Conservation (phyloP, 2,888 invertebrate species). For the Lasioglossum marginatum region DNA sequence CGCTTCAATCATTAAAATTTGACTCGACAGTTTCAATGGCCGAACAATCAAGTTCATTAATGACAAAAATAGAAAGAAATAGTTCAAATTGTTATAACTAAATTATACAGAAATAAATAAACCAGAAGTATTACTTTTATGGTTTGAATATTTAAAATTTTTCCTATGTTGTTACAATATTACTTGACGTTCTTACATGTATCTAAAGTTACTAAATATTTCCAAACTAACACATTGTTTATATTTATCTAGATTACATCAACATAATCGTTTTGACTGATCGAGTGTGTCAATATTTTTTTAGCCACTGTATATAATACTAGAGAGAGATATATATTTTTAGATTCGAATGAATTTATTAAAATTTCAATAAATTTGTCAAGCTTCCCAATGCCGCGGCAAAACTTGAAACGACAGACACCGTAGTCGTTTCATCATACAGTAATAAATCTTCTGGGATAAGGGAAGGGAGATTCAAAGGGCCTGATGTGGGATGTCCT, state of each 20-base stretch:
- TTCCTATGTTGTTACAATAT: neutral
- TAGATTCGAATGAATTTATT: neutral
- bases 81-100: neutral
- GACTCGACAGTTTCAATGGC: neutral
- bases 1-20: neutral
- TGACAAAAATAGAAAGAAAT: neutral
- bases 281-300: neutral
- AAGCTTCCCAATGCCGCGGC: neutral
- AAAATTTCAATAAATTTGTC: neutral
- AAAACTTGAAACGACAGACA: neutral
- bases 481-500: conserved; percentile 18
- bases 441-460: conserved; percentile 39
- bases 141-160: neutral
- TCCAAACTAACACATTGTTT: neutral
- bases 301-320: neutral
- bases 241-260: neutral
- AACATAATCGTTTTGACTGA: neutral
- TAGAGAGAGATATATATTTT: neutral
- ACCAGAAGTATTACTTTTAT: neutral
- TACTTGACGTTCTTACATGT: neutral
- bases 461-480: conserved; percentile 10
- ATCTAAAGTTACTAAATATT: neutral
- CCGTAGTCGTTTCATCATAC: neutral
- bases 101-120: neutral
- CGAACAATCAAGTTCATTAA: neutral